A percentile compares a stretch with the other conserved stretches of the same genome.
Evolutionary conservation across 2,888 invertebrate species (phyloP).

Genomic region (Palloptera scutellata): DNA sequence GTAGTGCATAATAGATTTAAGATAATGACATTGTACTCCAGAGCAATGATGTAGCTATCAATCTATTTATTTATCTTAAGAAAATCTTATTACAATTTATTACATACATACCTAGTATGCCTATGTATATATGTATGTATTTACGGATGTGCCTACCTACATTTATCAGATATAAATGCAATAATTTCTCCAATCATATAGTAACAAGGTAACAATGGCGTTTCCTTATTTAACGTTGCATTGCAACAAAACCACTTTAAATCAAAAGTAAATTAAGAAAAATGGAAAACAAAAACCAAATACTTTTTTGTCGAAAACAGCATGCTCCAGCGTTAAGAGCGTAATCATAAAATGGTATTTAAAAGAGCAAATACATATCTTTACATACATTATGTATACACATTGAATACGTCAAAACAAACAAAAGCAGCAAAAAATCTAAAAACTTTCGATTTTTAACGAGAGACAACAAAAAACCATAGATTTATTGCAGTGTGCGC

Average conservation of each 20-base stretch:
- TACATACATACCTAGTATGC: not conserved
- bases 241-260: not conserved
- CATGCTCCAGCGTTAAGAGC: no score
- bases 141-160: not conserved
- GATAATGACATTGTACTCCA: no score
- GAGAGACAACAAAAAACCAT: slow-evolving; percentile 11
- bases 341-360: no score
- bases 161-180: not conserved
- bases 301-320: not conserved
- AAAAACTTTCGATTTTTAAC: slow-evolving; percentile 17
- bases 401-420: no score
- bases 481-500: slow-evolving; percentile 37
- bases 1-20: no score
- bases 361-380: not conserved
- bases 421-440: not conserved
- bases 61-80: no score
- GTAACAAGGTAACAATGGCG: no score
- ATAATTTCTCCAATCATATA: no score
- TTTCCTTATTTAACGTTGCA: not conserved
- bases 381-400: not conserved
- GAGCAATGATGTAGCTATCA: no score
- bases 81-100: not conserved
- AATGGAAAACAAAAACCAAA: not conserved
- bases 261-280: not conserved
- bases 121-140: not conserved